These are phyloP conservation scores for Condylura cristata DNA, from an alignment of 2,113 vertebrate species.

Conservation along the genomic window DNA sequence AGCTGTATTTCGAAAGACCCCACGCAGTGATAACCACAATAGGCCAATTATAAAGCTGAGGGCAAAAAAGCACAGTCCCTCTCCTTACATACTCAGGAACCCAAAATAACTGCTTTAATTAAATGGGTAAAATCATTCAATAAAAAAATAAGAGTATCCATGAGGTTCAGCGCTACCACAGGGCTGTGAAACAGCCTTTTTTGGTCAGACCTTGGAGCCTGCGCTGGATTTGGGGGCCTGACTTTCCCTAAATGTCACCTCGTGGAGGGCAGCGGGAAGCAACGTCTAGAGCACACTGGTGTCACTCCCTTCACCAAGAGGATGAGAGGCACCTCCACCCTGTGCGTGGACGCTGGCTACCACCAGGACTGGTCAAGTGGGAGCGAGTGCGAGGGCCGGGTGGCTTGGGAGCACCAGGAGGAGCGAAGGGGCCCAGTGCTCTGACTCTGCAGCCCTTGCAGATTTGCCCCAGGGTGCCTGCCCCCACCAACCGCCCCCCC, in stretches of 20 bases:
- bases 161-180: background rate
- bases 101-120: constrained; percentile 25
- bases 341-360: too few species aligned
- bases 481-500: too few species aligned
- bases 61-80: background rate
- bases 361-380: too few species aligned
- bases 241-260: background rate
- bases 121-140: background rate
- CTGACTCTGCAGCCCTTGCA: background rate
- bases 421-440: background rate
- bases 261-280: background rate
- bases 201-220: background rate
- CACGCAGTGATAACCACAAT: background rate
- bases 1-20: constrained; percentile 15
- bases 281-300: background rate
- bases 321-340: background rate
- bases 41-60: constrained; percentile 11
- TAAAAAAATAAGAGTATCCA: background rate
- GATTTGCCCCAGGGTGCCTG: background rate
- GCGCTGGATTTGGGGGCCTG: background rate
- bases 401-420: background rate
- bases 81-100: background rate
- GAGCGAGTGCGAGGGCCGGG: background rate
- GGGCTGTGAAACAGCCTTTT: background rate
- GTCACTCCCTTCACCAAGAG: background rate